Conservation (phyloP, 2,888 invertebrate genomes). For the Polymixis lichenea region DNA sequence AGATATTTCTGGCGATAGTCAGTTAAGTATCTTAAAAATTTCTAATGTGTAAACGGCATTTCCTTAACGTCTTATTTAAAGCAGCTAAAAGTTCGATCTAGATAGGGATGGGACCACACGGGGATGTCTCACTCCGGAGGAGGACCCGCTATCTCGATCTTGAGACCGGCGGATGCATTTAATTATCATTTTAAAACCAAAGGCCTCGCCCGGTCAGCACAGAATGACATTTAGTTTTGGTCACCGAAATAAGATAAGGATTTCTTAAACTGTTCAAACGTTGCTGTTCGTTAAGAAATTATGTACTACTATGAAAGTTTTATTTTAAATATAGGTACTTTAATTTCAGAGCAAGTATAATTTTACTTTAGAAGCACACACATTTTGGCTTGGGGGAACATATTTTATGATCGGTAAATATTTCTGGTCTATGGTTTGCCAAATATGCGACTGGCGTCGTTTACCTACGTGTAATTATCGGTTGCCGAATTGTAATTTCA, state of each 20-base stretch:
- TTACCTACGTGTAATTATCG: not conserved
- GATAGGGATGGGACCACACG: constrained; percentile 86
- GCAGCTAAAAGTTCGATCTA: constrained; percentile 77
- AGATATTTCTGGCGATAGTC: constrained; percentile 59
- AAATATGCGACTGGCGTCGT: not conserved
- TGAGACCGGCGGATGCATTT: constrained; percentile 73
- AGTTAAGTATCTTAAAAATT: constrained; percentile 64
- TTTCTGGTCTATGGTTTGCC: constrained; percentile 24
- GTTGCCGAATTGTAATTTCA: not conserved
- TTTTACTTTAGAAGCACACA: not conserved
- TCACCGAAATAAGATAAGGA: constrained; percentile 53
- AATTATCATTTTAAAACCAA: constrained; percentile 79
- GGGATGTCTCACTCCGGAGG: constrained; percentile 83
- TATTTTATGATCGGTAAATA: not conserved
- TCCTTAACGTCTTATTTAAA: constrained; percentile 68
- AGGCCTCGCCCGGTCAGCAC: constrained; percentile 68
- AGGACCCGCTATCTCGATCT: constrained; percentile 84
- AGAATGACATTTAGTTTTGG: constrained; percentile 74
- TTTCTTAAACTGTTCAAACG: constrained; percentile 26
- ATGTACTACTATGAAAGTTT: constrained; percentile 11
- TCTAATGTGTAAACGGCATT: constrained; percentile 66
- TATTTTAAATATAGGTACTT: not conserved
- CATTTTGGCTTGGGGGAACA: not conserved
- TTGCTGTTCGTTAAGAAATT: constrained; percentile 30
- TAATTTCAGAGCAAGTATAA: not conserved